These are phyloP conservation scores for Dicerorhinus sumatrensis DNA, from an alignment of 2,113 vertebrate genomes.

Conservation along the genomic window DNA sequence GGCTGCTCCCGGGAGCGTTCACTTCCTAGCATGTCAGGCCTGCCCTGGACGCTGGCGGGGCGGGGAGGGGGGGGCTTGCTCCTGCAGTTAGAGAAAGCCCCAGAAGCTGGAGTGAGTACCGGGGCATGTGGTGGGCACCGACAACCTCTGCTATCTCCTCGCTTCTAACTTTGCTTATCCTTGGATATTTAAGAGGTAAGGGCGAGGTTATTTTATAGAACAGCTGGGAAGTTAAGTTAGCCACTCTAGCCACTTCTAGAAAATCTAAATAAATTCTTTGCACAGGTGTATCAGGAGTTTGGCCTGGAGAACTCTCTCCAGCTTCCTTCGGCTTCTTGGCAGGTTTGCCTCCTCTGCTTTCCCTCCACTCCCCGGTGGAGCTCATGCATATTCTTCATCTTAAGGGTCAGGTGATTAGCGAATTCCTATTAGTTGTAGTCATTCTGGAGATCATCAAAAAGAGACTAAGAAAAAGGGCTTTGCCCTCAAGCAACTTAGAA, in stretches of 20 bases:
- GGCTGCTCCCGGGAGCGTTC: rapidly evolving
- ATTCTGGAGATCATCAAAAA: no score
- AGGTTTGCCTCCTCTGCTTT: no score
- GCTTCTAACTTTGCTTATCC: background rate
- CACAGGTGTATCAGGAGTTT: rapidly evolving
- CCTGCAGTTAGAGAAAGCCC: background rate
- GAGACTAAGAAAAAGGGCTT: background rate
- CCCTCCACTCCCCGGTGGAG: background rate
- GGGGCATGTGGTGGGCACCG: rapidly evolving
- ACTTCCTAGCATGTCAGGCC: background rate
- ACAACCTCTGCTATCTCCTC: background rate
- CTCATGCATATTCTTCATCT: rapidly evolving
- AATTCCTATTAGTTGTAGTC: background rate
- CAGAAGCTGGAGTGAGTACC: background rate
- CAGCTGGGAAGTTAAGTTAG: background rate
- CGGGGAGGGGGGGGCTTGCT: no score
- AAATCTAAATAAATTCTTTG: background rate
- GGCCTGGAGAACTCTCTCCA: background rate
- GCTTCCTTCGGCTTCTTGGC: background rate
- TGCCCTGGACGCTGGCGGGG: rapidly evolving
- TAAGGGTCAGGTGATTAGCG: no score
- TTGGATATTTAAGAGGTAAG: background rate
- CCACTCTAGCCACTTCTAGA: background rate
- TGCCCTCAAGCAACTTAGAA: background rate
- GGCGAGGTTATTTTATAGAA: background rate